Evolutionary conservation across 2,797 vertebrate species (phyloP), one percentile per base, ranked within the genome.

Genomic region (Rhynchotus rufescens): DNA sequence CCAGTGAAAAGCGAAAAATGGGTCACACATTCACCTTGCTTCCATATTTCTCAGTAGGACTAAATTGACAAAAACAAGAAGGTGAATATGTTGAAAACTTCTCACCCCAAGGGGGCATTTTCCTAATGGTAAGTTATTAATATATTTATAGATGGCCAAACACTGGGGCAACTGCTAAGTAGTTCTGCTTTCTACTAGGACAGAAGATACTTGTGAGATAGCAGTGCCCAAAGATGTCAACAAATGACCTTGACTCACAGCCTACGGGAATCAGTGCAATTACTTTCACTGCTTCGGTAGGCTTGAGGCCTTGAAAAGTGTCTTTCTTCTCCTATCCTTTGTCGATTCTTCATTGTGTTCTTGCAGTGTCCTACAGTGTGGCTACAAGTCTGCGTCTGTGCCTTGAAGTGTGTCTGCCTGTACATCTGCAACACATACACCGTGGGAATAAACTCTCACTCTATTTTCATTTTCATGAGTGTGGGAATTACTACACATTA

Each of bases 361-460:
- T 67, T 52, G 36, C 34, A n/a, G 17, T 1, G 8, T 26, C 36
- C 56, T 36, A 26, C 5, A n/a, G n/a, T 9, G 8, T 3, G 4
- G 10, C 21, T 3, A 10, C 2, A 0, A 0, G 36, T 22, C 60
- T 61, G 9, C n/a, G 44, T 23, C 51, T 22, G 47, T 1, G 4
- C 60, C 71, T 52, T 49, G 23, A 8, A 61, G 60, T 54, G 25
- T 25, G 15, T 15, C 52, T 2, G 4, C 45, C 80, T 38, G 15
- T 42, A 2, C 30, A 15, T 34, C 8, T 4, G 73, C 73, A 54
- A 52, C 51, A 26, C 20, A 2, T 10, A 66, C 68, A 4, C 10
- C 2, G 20, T 2, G 1, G 12, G 17, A 78, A 51, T 64, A 32
- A 77, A 25, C 10, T 57, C 32, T 44, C 60, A 23, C 36, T 7